These are phyloP conservation scores for Rhodophaea formosa DNA, from an alignment of 2,888 invertebrate genomes.

Conservation along the genomic window DNA sequence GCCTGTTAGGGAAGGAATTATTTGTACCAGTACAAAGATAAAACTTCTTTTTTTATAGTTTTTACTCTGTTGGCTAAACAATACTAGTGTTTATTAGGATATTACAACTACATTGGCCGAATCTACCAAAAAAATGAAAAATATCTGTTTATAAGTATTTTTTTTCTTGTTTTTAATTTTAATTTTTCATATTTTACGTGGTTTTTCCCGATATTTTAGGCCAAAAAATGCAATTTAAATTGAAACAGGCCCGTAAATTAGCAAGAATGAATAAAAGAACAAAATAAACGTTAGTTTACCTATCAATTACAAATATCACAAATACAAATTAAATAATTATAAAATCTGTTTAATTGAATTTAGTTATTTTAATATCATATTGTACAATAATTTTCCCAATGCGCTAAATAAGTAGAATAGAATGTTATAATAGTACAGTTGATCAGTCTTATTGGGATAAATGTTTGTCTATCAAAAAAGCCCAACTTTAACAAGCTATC, in stretches of 20 bases:
- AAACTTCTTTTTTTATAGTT: too few relatives aligned
- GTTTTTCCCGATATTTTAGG: too few relatives aligned
- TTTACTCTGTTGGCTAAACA: too few relatives aligned
- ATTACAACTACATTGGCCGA: too few relatives aligned
- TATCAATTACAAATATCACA: constrained; percentile 14
- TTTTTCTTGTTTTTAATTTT: too few relatives aligned
- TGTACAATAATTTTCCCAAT: constrained; percentile 15
- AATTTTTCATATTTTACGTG: too few relatives aligned
- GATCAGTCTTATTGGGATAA: constrained; percentile 13
- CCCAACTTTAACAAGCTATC: constrained; percentile 10
- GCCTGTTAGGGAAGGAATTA: too few relatives aligned
- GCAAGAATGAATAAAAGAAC: neutral
- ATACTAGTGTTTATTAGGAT: too few relatives aligned
- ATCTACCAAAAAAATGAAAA: too few relatives aligned
- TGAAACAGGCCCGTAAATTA: neutral
- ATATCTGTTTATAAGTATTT: too few relatives aligned
- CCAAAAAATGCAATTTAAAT: neutral
- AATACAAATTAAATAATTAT: constrained; percentile 16
- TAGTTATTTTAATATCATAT: constrained; percentile 13
- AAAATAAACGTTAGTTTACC: constrained; percentile 12
- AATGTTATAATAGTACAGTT: constrained; percentile 4
- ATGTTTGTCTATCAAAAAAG: constrained; percentile 8
- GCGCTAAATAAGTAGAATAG: constrained; percentile 16
- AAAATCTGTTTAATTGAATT: constrained; percentile 8
- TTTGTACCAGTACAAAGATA: too few relatives aligned